phyloP scores from a whole-genome alignment of 2,113 vertebrate genomes.

The Vimba vimba region DNA sequence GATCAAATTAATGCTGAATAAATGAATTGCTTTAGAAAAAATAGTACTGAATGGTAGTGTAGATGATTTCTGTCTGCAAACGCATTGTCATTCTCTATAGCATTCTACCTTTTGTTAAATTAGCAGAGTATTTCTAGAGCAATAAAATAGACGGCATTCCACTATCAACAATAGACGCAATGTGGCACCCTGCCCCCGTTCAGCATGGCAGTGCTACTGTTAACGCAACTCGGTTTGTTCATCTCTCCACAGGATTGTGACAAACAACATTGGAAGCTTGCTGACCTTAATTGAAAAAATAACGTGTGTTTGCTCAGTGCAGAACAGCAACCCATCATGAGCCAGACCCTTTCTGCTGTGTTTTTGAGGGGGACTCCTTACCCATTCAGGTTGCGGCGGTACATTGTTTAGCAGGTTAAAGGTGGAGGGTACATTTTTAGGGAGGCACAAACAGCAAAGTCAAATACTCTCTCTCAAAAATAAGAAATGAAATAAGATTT shows the following conservation, averaged over 20 bases:
- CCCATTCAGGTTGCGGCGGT: constrained; percentile 43
- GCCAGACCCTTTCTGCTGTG: constrained; percentile 38
- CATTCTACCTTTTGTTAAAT: not conserved
- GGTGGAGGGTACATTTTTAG: constrained; percentile 47
- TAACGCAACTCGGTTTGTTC: constrained; percentile 68
- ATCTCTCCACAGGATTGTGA: constrained; percentile 72
- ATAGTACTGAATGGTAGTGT: not conserved
- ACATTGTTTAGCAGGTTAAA: constrained; percentile 46
- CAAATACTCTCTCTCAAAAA: constrained; percentile 1
- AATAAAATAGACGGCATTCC: constrained; percentile 27
- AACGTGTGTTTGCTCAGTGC: constrained; percentile 56
- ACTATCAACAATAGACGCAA: constrained; percentile 20
- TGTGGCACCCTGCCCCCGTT: constrained; percentile 37
- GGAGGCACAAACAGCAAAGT: constrained; percentile 11
- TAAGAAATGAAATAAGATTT: constrained; percentile 33
- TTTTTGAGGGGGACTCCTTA: constrained; percentile 42
- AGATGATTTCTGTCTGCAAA: not conserved
- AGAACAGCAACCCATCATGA: constrained; percentile 48
- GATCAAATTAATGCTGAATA: not conserved
- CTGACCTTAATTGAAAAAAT: constrained; percentile 62
- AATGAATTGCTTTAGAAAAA: not conserved
- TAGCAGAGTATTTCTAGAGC: not conserved
- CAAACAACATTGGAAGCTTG: constrained; percentile 60
- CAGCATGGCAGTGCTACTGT: constrained; percentile 49
- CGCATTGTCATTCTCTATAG: not conserved